Percentiles rank a stretch among this genome's conserved stretches.
phyloP scores from a whole-genome alignment of 2,888 invertebrate genomes.

The Colostygia pectinataria region DNA sequence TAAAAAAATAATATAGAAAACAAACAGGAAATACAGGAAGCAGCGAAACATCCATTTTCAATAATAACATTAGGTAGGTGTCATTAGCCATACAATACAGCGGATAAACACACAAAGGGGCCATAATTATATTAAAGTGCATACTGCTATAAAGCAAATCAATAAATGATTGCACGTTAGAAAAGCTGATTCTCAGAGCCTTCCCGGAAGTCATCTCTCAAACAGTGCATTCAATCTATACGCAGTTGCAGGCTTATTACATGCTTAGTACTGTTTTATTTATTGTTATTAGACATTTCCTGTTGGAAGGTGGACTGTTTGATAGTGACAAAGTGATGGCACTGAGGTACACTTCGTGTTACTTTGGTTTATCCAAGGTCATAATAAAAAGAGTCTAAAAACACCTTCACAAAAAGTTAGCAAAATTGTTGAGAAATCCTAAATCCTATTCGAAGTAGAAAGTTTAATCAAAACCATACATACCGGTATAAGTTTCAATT shows the following conservation, averaged over 20 bases:
- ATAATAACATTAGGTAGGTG: conserved; percentile 1
- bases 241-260: conserved; percentile 25
- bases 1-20: too few species aligned
- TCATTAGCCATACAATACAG: conserved; percentile 3
- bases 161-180: conserved; percentile 17
- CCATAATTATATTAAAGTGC: conserved; percentile 11
- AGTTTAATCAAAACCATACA: too few species aligned
- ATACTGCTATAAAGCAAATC: conserved; percentile 1
- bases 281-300: conserved; percentile 29
- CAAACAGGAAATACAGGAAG: conserved; percentile 1
- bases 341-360: too few species aligned
- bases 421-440: too few species aligned
- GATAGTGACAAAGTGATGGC: background rate
- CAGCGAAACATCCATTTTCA: background rate
- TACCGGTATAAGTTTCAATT: too few species aligned
- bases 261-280: conserved; percentile 16
- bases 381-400: too few species aligned
- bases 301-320: conserved; percentile 16
- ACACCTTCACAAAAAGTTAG: too few species aligned
- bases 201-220: conserved; percentile 33
- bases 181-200: conserved; percentile 20
- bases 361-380: too few species aligned
- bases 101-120: conserved; percentile 6
- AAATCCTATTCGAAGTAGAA: too few species aligned
- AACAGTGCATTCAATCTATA: conserved; percentile 28